Evolutionary conservation across 2,888 invertebrate genomes (phyloP), one percentile per base, ranked within the genome.

Genomic region (Pyralis farinalis): DNA sequence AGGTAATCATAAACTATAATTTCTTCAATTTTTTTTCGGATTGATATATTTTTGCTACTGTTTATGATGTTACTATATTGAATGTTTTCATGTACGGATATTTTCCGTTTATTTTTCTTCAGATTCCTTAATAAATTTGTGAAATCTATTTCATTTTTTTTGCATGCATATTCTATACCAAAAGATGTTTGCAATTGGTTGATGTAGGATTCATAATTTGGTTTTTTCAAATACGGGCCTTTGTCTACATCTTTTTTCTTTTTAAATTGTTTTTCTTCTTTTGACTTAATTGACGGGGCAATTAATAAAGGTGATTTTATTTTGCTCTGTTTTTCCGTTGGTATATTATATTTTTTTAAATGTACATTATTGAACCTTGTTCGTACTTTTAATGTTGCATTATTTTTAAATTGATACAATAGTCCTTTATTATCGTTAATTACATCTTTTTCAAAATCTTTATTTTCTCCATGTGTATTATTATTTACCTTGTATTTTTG

Each of bases 101-200:
- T 32, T 36, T 51, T 47, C 22, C 44, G 40, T 21, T 48, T 51
- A 7, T 32, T 47, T 35, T 47, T 40, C 37, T 53, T 51, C 47
- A 44, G 51, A 12, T 34, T 12, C 21, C 42, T 50, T 21, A 36
- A 37, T 1, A 58, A n/a, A 12, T 50, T 9, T 12, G 54, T 44
- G 7, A 50, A 53, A 49, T 56, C 44, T 38, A 53, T 40, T 1
- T 49, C 47, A 40, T 65, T 37, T 12, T 54, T 25, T 2, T 61
- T 43, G 44, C 62, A 63, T 46, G 57, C 61, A 35, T 45, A 49
- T 47, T 58, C 53, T 1, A 67, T 48, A 16, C 50, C 51, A 8
- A 25, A 2, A 25, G 2, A 5, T 25, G 5, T 25, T 25, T n/a
- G 3, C 7, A n/a, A 8, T 2, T 25, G 25, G 7, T 25, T 7